Evolutionary conservation across 2,113 vertebrate species (phyloP).

Genomic region (Cyanoderma ruficeps): DNA sequence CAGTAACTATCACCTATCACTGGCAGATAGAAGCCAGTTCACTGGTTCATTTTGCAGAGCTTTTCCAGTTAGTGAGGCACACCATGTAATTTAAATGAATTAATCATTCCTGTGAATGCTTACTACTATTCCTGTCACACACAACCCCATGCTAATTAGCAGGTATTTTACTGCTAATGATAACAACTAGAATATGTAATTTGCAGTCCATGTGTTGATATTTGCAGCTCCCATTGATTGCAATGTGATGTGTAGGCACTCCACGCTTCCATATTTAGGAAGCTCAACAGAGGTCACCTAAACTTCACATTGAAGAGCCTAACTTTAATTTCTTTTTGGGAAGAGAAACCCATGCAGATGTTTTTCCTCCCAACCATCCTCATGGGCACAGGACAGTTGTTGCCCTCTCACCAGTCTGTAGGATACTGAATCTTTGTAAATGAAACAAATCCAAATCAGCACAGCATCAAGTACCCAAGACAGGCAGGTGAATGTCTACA

Average conservation of each 20-base stretch:
- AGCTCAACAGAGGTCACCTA: conserved; percentile 40
- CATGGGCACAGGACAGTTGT: neutral
- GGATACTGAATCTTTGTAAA: neutral
- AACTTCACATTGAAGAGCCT: conserved; percentile 14
- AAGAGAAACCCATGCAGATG: neutral
- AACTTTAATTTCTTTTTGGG: neutral
- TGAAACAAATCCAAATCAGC: neutral
- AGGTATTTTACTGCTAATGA: conserved; percentile 65
- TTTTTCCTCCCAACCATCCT: neutral
- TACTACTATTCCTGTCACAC: conserved; percentile 65
- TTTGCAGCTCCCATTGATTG: conserved; percentile 58
- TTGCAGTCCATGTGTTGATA: conserved; percentile 54
- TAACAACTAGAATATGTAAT: conserved; percentile 60
- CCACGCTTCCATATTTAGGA: conserved; percentile 17
- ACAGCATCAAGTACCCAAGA: neutral
- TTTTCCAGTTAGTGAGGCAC: neutral
- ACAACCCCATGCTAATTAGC: conserved; percentile 65
- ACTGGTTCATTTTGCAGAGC: conserved; percentile 24
- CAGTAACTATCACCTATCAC: neutral
- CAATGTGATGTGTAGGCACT: conserved; percentile 53
- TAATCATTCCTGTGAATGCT: conserved; percentile 45
- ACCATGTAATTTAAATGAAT: conserved; percentile 67
- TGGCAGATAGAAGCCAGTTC: conserved; percentile 4
- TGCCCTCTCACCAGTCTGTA: neutral
- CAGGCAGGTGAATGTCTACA: neutral